These are phyloP conservation scores for Amblyteles armatorius DNA, from an alignment of 2,888 invertebrate genomes.

Conservation along the genomic window DNA sequence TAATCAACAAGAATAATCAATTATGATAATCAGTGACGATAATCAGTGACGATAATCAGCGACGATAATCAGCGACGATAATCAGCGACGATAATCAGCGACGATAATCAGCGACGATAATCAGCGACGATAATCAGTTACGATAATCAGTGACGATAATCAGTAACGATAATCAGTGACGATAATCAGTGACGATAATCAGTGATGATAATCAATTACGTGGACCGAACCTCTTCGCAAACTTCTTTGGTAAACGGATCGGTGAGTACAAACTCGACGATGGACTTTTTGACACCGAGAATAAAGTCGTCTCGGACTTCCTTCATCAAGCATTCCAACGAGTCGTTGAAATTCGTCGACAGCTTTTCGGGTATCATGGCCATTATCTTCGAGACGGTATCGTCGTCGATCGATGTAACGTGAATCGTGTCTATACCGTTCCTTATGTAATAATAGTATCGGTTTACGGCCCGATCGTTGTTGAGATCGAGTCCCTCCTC, in stretches of 20 bases:
- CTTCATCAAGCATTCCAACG: slow-evolving; percentile 87
- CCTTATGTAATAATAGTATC: slow-evolving; percentile 96
- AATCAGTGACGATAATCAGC: neutral
- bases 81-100: neutral
- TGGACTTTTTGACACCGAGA: slow-evolving; percentile 95
- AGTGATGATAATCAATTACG: neutral
- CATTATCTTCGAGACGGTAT: slow-evolving; percentile 89
- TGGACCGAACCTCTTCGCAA: slow-evolving; percentile 50
- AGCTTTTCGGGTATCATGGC: slow-evolving; percentile 88
- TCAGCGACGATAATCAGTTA: neutral
- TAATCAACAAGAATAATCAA: neutral
- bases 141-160: neutral
- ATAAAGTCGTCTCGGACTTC: slow-evolving; percentile 95
- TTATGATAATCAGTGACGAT: neutral
- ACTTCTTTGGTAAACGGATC: slow-evolving; percentile 86
- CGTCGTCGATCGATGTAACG: slow-evolving; percentile 92
- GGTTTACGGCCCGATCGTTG: slow-evolving; percentile 89
- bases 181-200: neutral
- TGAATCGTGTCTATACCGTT: slow-evolving; percentile 96
- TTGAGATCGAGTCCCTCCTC: slow-evolving; percentile 84
- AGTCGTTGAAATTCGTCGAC: slow-evolving; percentile 87
- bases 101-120: neutral
- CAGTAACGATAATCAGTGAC: neutral
- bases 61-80: neutral
- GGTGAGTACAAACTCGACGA: slow-evolving; percentile 95